These are phyloP conservation scores for Prunella himalayana DNA, from an alignment of 2,113 vertebrate species.

Conservation along the genomic window DNA sequence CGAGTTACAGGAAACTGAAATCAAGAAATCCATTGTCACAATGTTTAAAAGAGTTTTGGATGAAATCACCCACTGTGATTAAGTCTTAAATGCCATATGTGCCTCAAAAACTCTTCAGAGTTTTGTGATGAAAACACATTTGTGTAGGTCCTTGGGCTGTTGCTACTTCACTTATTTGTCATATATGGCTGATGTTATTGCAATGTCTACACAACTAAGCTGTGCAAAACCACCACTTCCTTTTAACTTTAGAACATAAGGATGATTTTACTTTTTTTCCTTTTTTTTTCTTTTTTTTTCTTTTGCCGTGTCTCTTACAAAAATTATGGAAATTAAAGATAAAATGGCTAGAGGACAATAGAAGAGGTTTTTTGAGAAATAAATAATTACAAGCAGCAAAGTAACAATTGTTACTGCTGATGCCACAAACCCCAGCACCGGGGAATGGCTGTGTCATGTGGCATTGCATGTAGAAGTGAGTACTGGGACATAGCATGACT, in stretches of 20 bases:
- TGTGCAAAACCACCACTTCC: neutral
- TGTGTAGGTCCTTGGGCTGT: neutral
- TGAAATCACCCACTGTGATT: neutral
- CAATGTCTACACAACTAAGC: neutral
- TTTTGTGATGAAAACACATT: neutral
- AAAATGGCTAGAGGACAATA: neutral
- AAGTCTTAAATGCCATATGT: neutral
- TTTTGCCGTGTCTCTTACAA: fast-evolving
- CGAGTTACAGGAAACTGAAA: neutral
- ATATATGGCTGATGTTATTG: neutral
- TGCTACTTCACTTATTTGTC: neutral
- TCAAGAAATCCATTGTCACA: neutral
- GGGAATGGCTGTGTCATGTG: fast-evolving
- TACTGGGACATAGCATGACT: neutral
- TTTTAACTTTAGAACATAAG: neutral
- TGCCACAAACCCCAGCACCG: neutral
- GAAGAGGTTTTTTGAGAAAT: neutral
- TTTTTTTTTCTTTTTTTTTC: fast-evolving
- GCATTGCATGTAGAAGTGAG: no score
- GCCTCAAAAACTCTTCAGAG: neutral
- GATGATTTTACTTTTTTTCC: fast-evolving
- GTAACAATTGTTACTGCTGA: neutral
- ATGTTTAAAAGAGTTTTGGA: neutral
- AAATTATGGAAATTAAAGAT: neutral
- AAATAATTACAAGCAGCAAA: neutral